Evolutionary conservation across 2,888 invertebrate genomes (phyloP).

Genomic region (Leucophora obtusa): DNA sequence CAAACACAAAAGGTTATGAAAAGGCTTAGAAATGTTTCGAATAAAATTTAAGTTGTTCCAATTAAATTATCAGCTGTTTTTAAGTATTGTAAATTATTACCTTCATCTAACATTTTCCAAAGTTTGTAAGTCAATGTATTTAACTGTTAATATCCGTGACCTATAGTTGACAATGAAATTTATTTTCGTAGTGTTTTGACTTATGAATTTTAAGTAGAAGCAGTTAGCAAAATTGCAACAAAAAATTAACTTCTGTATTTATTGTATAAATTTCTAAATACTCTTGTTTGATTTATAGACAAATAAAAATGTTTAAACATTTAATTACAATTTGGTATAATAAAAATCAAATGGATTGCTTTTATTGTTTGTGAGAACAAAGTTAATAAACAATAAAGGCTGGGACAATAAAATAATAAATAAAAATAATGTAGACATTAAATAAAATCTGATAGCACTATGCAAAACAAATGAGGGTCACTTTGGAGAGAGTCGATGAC

Average conservation of each 20-base stretch:
- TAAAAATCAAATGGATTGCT: neutral
- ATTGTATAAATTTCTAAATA: neutral
- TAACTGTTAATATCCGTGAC: neutral
- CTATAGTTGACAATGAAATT: slow-evolving; percentile 39
- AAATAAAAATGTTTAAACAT: neutral
- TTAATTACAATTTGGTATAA: neutral
- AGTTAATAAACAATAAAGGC: neutral
- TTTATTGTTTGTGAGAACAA: neutral
- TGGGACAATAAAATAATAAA: no score
- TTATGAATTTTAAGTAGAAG: neutral
- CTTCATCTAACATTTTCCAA: no score
- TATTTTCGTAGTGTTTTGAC: slow-evolving; percentile 11
- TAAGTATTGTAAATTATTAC: no score
- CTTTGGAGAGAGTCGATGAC: no score
- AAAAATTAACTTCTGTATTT: neutral
- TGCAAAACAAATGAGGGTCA: no score
- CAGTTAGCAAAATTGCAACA: neutral
- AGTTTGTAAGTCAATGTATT: neutral
- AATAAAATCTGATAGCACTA: no score
- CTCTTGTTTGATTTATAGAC: neutral
- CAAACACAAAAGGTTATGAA: no score
- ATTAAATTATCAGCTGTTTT: no score
- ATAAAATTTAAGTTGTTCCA: no score
- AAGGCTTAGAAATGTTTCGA: no score
- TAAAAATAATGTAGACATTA: no score